Conservation (phyloP, 2,888 invertebrate genomes). For the Pimpla rufipes region DNA sequence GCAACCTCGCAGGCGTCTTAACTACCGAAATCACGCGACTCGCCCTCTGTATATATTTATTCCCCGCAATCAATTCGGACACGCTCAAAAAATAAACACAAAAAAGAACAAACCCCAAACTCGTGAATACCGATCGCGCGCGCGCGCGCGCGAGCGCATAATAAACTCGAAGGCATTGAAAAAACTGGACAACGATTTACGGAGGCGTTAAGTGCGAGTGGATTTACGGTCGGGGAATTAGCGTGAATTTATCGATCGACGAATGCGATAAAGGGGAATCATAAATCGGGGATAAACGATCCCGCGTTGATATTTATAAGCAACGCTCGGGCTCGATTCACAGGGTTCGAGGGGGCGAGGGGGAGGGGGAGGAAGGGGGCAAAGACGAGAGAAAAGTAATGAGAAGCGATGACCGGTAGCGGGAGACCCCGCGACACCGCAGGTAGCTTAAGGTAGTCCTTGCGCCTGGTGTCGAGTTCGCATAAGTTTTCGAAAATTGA, state of each 20-base stretch:
- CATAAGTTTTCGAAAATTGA: too few relatives aligned
- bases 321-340: background rate
- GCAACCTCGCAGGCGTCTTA: background rate
- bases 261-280: constrained; percentile 34
- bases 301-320: constrained; percentile 35
- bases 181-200: constrained; percentile 35
- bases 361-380: too few relatives aligned
- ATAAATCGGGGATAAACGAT: constrained; percentile 45
- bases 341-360: too few relatives aligned
- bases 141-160: background rate
- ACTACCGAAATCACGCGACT: background rate
- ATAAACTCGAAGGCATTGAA: constrained; percentile 30
- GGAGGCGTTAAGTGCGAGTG: constrained; percentile 14
- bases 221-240: constrained; percentile 19
- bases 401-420: constrained; percentile 47
- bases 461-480: too few relatives aligned
- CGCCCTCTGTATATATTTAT: constrained; percentile 10
- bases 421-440: constrained; percentile 26
- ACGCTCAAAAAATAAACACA: background rate
- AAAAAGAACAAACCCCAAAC: background rate
- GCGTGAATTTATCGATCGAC: constrained; percentile 46
- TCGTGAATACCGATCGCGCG: too few relatives aligned
- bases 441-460: constrained; percentile 3
- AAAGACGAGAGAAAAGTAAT: constrained; percentile 38
- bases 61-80: background rate